Conservation (phyloP, 2,113 vertebrate genomes). For the Haplochromis vanheusdeni region DNA sequence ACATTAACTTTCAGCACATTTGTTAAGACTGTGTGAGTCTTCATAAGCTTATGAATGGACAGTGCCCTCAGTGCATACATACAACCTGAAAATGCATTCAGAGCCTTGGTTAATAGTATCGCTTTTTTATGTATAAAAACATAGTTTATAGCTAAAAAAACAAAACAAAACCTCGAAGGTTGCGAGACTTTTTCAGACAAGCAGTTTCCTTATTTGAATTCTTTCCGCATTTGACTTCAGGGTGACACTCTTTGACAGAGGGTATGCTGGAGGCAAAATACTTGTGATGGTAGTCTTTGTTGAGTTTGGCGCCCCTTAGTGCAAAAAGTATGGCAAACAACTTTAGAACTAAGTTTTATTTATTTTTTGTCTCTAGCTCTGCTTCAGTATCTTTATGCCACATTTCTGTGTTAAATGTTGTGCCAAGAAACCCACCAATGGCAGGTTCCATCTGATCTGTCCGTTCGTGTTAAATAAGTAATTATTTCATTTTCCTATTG, state of each 20-base stretch:
- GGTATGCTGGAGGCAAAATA: background rate
- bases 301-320: constrained; percentile 32
- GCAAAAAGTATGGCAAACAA: background rate
- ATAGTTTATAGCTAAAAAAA: background rate
- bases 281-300: background rate
- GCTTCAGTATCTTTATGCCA: background rate
- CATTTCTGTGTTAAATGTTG: background rate
- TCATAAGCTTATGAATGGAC: background rate
- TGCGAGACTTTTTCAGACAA: background rate
- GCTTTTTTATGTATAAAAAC: background rate
- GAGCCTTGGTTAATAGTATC: rapidly evolving
- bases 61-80: background rate
- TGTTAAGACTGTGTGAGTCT: background rate
- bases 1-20: background rate
- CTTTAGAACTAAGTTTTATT: background rate
- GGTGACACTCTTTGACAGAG: background rate
- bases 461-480: rapidly evolving
- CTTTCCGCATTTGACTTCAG: background rate
- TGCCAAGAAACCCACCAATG: background rate
- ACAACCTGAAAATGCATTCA: background rate
- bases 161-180: background rate
- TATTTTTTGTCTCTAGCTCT: background rate
- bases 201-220: background rate
- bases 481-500: rapidly evolving
- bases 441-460: rapidly evolving